phyloP scores from a whole-genome alignment of 2,797 vertebrate species.

The Euphonia xanthogaster region DNA sequence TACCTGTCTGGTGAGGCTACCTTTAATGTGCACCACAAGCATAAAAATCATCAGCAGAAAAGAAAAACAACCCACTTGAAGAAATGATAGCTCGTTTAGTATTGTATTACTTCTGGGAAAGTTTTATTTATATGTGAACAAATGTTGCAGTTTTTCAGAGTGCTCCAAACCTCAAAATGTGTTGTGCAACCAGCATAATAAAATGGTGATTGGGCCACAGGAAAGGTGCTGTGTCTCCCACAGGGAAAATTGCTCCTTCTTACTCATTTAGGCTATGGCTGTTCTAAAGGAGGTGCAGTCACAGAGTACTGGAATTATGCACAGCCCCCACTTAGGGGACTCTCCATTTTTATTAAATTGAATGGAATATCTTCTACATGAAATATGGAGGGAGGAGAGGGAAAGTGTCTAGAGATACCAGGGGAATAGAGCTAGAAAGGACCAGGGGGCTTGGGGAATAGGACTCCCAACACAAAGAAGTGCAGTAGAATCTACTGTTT shows the following conservation, averaged over 20 bases:
- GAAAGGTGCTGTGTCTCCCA: background rate
- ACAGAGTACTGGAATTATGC: background rate
- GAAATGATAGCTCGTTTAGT: constrained; percentile 8
- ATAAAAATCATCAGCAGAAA: constrained; percentile 25
- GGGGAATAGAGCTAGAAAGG: background rate
- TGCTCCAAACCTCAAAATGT: background rate
- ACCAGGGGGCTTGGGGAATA: background rate
- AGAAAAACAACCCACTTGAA: constrained; percentile 9
- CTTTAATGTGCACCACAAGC: background rate
- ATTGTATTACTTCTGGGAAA: background rate
- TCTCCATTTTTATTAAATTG: background rate
- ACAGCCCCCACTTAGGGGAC: background rate
- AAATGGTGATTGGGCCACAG: background rate
- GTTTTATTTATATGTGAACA: background rate
- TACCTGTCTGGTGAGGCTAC: background rate
- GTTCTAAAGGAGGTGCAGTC: background rate
- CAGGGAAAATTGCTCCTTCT: background rate
- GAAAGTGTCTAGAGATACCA: background rate
- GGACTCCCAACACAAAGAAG: background rate
- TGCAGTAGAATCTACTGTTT: background rate
- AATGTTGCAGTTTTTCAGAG: background rate
- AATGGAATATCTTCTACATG: background rate
- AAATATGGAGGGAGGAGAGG: background rate
- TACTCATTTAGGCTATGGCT: background rate
- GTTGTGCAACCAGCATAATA: background rate